Base-by-base conservation (phyloP, 2,797 vertebrate species). In the Argyrosomus regius region DNA sequence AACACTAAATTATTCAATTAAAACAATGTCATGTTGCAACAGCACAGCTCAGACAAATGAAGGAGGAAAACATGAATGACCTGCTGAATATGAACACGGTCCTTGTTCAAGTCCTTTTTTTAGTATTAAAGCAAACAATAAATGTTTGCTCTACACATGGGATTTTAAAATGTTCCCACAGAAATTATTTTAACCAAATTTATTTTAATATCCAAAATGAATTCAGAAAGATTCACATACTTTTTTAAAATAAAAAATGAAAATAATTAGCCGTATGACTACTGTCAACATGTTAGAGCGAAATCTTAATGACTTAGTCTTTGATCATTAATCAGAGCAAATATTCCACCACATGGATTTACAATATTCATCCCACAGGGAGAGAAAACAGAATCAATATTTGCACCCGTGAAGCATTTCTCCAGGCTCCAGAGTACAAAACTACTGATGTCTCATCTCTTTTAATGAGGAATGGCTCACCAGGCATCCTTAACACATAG, bases 341-440 rank as follows among this genome's bases (percentile, higher is more conserved):
- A 80, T 80, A 86, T 78, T 87, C 53, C 78, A 78, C 77, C 62
- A 61, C 83, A 79, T 53, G 78, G 62, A 87, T 83, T 66, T 69
- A 61, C 81, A 80, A 82, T 82, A 87, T 77, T 69, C 64, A 61
- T 86, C 83, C 88, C 84, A 75, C 74, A n/a, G 82, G 82, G 79
- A 88, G 60, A 85, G 56, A 87, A 76, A 91, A 86, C 72, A 64
- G 52, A 90, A 91, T 93, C 93, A 91, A 94, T 94, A 92, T 93
- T 92, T 91, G 86, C 84, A 81, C 86, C 83, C 82, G 74, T 75
- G 79, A 81, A 91, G 78, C 64, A 85, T 87, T 90, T 91, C 86
- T 91, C 64, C 73, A 78, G 80, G 83, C 88, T 84, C 53, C 35
- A 39, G 78, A 74, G 81, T 76, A 71, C 78, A 82, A 86, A 39